Base-by-base conservation (phyloP, 2,888 invertebrate species). In the Andrena fulva region DNA sequence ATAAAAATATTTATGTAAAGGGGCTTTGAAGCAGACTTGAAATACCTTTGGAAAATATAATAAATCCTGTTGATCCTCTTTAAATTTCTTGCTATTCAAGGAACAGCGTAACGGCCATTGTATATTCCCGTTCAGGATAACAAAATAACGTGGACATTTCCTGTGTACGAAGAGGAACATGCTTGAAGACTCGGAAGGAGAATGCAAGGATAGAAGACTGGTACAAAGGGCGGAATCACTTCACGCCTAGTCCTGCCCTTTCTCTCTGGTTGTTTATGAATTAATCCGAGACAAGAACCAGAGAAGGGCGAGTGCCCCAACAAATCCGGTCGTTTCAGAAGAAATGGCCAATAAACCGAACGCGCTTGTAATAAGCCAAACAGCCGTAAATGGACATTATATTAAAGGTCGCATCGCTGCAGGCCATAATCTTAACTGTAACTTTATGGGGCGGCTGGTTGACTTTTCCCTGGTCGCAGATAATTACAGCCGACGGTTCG, bases 361-460 rank as follows among this genome's bases (percentile, higher is more conserved):
- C 70, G 27, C 35, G 71, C 79, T 88, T 83, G 70, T 87, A 87
- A 90, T 87, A 87, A 87, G 82, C 74, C 87, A 82, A 88, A 88
- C 83, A 89, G 85, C 82, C 88, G 68, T 90, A 90, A 90, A 89
- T 77, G 64, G 80, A 68, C 83, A 87, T 86, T 82, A 81, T 85
- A 89, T 89, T 87, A 84, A 75, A 86, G 75, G 76, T 77, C 76
- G 77, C 71, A 82, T 81, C 84, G 16, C 29, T 77, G 82, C 69
- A 69, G 74, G 73, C 66, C 56, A 83, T 80, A 75, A 85, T 84
- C 83, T 71, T 72, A 82, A 80, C 24, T 69, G 63, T 70, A 75
- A 48, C 63, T 80, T 80, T 84, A 87, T 78, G 82, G 67, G 42
- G 31, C 69, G 67, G 50, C 50, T 60, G 83, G 86, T 89, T 86